Percentiles rank a stretch among this genome's conserved stretches.
These are phyloP conservation scores for Carpatolechia fugitivella DNA, from an alignment of 2,888 invertebrate species.

Conservation along the genomic window DNA sequence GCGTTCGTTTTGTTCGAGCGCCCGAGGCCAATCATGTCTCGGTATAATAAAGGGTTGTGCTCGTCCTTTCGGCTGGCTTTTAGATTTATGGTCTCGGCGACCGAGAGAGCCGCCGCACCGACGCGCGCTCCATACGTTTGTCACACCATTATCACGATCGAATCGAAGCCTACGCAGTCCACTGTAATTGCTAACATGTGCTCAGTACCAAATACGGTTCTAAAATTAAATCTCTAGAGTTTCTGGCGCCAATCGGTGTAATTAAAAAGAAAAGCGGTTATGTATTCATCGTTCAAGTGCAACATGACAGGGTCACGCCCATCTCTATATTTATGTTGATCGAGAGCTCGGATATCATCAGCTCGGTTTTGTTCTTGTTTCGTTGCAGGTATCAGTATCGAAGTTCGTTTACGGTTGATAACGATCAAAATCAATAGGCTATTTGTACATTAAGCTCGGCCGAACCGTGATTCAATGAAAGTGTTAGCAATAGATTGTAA, in stretches of 20 bases:
- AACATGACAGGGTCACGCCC: constrained; percentile 59
- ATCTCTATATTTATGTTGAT: constrained; percentile 67
- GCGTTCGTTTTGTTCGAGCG: constrained; percentile 63
- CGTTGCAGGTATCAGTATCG: constrained; percentile 34
- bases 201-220: constrained; percentile 26
- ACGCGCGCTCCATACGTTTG: constrained; percentile 58
- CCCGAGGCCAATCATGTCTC: constrained; percentile 75
- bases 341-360: constrained; percentile 46
- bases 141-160: constrained; percentile 63
- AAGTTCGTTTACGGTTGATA: constrained; percentile 40
- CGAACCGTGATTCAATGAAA: constrained; percentile 11
- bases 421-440: constrained; percentile 27
- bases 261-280: constrained; percentile 42
- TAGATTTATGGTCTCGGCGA: constrained; percentile 61
- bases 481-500: constrained; percentile 8
- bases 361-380: constrained; percentile 36
- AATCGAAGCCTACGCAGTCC: constrained; percentile 36
- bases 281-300: constrained; percentile 54
- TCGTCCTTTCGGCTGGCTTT: constrained; percentile 60
- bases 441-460: constrained; percentile 21
- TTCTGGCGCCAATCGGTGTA: constrained; percentile 27
- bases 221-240: constrained; percentile 21
- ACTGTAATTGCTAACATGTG: constrained; percentile 52
- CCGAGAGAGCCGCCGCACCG: constrained; percentile 52
- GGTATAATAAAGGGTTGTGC: constrained; percentile 73